A percentile compares a stretch with the other conserved stretches of the same genome.
Evolutionary conservation across 2,113 vertebrate genomes (phyloP).

Genomic region (Poecilia latipinna): DNA sequence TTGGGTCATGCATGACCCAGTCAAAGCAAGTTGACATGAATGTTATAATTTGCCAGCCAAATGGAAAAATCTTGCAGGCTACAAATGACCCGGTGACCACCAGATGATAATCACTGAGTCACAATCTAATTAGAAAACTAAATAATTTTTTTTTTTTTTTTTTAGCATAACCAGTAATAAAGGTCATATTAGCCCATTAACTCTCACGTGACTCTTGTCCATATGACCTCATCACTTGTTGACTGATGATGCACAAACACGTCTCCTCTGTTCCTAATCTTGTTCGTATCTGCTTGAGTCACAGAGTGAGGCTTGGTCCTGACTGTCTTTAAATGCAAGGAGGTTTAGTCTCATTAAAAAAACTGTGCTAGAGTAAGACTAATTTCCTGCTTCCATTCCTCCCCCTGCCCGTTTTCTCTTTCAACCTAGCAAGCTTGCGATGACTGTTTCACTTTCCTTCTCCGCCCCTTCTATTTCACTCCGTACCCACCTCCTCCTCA

Average conservation of each 20-base stretch:
- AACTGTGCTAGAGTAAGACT: slow-evolving; percentile 62
- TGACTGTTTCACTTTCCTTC: slow-evolving; percentile 71
- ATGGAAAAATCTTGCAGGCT: too few species aligned
- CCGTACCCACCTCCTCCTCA: slow-evolving; percentile 18
- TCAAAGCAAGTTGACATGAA: background rate
- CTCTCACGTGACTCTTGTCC: background rate
- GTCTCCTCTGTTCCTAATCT: slow-evolving; percentile 19
- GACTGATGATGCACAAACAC: slow-evolving; percentile 29
- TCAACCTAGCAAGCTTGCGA: slow-evolving; percentile 76
- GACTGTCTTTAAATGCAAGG: slow-evolving; percentile 5
- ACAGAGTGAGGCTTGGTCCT: slow-evolving; percentile 3
- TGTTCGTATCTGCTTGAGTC: background rate
- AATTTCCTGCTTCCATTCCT: slow-evolving; percentile 76
- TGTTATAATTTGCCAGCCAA: background rate
- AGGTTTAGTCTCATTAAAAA: slow-evolving; percentile 52
- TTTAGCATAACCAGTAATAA: background rate
- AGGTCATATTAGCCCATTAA: background rate
- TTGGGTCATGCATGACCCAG: background rate
- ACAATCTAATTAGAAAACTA: background rate
- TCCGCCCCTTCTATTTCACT: slow-evolving; percentile 39
- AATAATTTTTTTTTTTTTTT: too few species aligned
- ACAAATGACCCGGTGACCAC: background rate
- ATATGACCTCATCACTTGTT: slow-evolving; percentile 1
- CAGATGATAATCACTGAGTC: background rate
- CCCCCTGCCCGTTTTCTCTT: slow-evolving; percentile 50